Conservation (phyloP, 2,888 invertebrate genomes). For the Urechis unicinctus region DNA sequence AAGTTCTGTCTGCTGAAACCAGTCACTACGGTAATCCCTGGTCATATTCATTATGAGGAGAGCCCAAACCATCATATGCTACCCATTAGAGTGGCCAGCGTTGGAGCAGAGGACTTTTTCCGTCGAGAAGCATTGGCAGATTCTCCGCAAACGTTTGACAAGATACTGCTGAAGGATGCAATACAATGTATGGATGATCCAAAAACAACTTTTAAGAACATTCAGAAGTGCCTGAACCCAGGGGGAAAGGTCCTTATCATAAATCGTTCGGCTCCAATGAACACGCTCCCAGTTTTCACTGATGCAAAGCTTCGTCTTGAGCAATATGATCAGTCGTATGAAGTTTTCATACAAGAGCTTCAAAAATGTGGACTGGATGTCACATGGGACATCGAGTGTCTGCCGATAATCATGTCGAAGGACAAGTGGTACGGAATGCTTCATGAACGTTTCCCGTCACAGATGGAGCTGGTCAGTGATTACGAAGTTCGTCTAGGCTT, state of each 20-base stretch:
- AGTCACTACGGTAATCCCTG: slow-evolving; percentile 35
- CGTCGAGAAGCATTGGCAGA: slow-evolving; percentile 14
- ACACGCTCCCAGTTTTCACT: slow-evolving; percentile 38
- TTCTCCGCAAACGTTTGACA: slow-evolving; percentile 26
- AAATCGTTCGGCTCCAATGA: slow-evolving; percentile 35
- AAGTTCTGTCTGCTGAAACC: slow-evolving; percentile 42
- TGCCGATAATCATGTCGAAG: slow-evolving; percentile 38
- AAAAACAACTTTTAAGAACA: slow-evolving; percentile 29
- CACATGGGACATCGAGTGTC: slow-evolving; percentile 41
- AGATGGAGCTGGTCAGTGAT: slow-evolving; percentile 37
- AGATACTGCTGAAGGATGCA: slow-evolving; percentile 39
- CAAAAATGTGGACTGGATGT: slow-evolving; percentile 34
- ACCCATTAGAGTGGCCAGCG: slow-evolving; percentile 26
- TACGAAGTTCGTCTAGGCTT: slow-evolving; percentile 35
- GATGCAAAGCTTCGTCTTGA: slow-evolving; percentile 32
- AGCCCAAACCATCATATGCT: slow-evolving; percentile 27
- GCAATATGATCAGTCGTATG: slow-evolving; percentile 37
- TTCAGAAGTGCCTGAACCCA: slow-evolving; percentile 29
- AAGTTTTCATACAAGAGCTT: slow-evolving; percentile 36
- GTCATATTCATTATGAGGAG: slow-evolving; percentile 39
- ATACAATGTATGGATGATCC: slow-evolving; percentile 37
- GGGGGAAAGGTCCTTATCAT: slow-evolving; percentile 37
- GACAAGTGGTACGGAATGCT: slow-evolving; percentile 42
- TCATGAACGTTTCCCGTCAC: slow-evolving; percentile 36
- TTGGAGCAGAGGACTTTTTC: slow-evolving; percentile 43